These are phyloP conservation scores for Phataginus tetradactyla DNA, from an alignment of 2,797 vertebrate species.

Conservation along the genomic window DNA sequence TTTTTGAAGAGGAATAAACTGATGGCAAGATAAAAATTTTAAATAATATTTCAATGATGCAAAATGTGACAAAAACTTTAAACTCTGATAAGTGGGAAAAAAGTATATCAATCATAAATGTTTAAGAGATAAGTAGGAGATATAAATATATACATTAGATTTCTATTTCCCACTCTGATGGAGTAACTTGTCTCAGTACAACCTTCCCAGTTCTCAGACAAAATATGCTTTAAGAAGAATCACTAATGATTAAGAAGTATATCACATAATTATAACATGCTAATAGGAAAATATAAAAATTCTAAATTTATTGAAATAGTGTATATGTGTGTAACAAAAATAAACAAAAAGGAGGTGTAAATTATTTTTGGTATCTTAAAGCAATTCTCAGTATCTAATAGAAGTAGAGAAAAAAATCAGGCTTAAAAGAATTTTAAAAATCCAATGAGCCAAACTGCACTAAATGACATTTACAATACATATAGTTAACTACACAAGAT, in stretches of 20 bases:
- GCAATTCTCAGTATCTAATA: background rate
- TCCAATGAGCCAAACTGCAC: background rate
- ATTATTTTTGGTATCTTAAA: background rate
- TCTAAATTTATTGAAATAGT: conserved; percentile 15
- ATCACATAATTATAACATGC: background rate
- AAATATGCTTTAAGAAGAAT: background rate
- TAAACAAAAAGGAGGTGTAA: background rate
- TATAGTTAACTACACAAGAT: background rate
- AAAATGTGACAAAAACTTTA: background rate
- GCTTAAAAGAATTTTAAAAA: background rate
- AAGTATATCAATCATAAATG: background rate
- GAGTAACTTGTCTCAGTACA: background rate
- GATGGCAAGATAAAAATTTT: background rate
- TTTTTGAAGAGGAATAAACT: background rate
- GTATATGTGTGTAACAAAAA: background rate
- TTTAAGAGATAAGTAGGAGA: background rate
- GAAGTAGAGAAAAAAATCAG: background rate
- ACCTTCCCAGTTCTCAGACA: background rate
- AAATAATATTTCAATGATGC: background rate
- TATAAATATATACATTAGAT: background rate
- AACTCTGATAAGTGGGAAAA: background rate
- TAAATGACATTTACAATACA: background rate
- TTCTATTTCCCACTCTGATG: background rate
- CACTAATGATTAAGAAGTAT: background rate
- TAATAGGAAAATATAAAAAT: background rate